Percentiles rank a stretch among this genome's conserved stretches.
These are phyloP conservation scores for Cossypha niveicapilla DNA, from an alignment of 2,797 vertebrate genomes.

Conservation along the genomic window DNA sequence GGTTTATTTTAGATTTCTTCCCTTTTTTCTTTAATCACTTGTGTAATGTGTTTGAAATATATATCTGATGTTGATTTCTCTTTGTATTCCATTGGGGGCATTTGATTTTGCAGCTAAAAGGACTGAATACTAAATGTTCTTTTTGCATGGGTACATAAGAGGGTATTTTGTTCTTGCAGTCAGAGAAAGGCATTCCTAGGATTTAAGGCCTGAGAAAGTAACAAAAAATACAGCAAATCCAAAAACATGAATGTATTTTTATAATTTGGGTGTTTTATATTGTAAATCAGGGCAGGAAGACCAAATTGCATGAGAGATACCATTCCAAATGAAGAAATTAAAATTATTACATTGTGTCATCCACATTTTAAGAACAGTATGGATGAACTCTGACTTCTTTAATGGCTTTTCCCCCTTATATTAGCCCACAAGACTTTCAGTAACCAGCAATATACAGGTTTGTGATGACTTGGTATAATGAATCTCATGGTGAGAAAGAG, in stretches of 20 bases:
- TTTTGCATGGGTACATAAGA: neutral
- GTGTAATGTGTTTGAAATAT: neutral
- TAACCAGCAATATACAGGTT: neutral
- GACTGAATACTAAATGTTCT: neutral
- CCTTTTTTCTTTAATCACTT: neutral
- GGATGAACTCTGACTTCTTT: neutral
- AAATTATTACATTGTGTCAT: neutral
- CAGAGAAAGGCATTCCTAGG: neutral
- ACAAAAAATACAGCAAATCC: neutral
- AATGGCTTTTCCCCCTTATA: rapidly evolving
- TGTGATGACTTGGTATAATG: neutral
- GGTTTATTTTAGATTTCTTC: neutral
- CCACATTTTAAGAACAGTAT: neutral
- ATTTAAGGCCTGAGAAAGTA: neutral
- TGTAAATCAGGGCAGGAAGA: neutral
- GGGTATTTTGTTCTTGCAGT: neutral
- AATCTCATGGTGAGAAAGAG: neutral
- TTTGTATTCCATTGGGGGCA: neutral
- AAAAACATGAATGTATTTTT: neutral
- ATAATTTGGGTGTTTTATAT: neutral
- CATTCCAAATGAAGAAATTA: neutral
- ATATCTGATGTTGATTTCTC: neutral
- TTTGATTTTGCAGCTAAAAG: neutral
- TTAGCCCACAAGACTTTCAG: neutral
- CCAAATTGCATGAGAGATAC: neutral